A percentile compares a stretch with the other conserved stretches of the same genome.
phyloP scores from a whole-genome alignment of 2,888 invertebrate genomes.

The Frankliniella fusca region DNA sequence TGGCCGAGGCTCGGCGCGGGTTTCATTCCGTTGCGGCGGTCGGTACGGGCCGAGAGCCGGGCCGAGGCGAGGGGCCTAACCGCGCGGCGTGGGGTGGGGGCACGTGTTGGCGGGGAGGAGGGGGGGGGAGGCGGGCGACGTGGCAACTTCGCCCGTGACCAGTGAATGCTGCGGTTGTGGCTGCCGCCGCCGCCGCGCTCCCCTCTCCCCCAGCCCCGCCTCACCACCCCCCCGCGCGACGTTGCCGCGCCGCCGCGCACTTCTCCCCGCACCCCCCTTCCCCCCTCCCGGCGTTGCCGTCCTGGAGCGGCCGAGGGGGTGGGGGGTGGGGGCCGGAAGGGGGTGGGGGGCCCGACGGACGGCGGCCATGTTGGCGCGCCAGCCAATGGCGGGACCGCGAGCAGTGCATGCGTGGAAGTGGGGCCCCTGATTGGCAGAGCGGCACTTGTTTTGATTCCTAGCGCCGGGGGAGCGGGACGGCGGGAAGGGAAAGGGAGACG shows the following conservation, averaged over 20 bases:
- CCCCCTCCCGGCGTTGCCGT: background rate
- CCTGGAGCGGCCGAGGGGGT: background rate
- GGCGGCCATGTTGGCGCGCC: constrained; percentile 14
- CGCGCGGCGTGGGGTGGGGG: background rate
- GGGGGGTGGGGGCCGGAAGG: background rate
- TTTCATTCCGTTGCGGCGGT: background rate
- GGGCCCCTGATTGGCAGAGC: constrained; percentile 7
- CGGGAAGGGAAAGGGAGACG: background rate
- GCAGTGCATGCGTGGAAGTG: constrained; percentile 17
- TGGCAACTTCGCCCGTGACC: background rate
- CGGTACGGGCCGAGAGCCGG: background rate
- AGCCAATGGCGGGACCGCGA: background rate
- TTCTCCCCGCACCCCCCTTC: background rate
- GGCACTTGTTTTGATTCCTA: constrained; percentile 26
- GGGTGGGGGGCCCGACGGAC: background rate
- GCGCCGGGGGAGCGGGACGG: background rate
- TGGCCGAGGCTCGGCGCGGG: background rate
- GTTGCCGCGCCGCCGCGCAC: background rate
- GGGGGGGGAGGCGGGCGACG: background rate
- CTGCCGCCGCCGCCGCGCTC: background rate
- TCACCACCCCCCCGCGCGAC: background rate
- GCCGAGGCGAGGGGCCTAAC: background rate
- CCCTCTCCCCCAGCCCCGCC: too few relatives aligned
- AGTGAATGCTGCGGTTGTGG: background rate
- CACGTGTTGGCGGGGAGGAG: background rate